phyloP scores from a whole-genome alignment of 2,888 invertebrate species.

The Clistopyga incitator region DNA sequence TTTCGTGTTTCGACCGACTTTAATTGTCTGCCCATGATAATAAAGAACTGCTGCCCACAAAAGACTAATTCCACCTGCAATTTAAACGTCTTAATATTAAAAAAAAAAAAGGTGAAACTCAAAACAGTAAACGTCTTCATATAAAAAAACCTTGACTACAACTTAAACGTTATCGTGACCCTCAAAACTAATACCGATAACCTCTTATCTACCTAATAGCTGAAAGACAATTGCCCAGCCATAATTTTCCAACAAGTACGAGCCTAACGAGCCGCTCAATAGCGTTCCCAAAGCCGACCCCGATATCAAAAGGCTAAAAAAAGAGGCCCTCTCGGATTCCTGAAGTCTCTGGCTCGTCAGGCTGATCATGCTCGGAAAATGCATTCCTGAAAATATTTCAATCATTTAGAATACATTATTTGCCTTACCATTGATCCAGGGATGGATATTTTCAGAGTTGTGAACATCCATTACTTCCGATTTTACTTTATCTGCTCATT shows the following conservation, averaged over 20 bases:
- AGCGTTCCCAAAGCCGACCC: constrained; percentile 88
- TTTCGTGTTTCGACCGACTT: constrained; percentile 72
- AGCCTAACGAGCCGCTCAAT: constrained; percentile 88
- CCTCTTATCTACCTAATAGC: constrained; percentile 84
- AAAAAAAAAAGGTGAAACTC: background rate
- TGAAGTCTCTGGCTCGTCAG: constrained; percentile 88
- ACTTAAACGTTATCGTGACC: background rate
- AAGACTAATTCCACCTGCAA: constrained; percentile 85
- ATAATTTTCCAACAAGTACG: constrained; percentile 87
- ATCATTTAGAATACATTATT: constrained; percentile 12
- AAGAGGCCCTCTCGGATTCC: constrained; percentile 88
- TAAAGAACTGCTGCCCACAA: constrained; percentile 86
- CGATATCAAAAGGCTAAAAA: constrained; percentile 88
- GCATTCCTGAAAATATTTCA: constrained; percentile 81
- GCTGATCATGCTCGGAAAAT: constrained; percentile 90
- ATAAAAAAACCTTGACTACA: background rate
- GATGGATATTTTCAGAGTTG: constrained; percentile 5
- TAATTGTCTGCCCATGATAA: constrained; percentile 85
- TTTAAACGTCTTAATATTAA: constrained; percentile 46
- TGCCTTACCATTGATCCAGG: background rate
- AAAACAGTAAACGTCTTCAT: constrained; percentile 23
- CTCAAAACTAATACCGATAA: background rate
- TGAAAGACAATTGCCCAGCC: constrained; percentile 89
- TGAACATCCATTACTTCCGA: no score
- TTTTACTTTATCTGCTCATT: no score